Base-by-base conservation (phyloP, 2,797 vertebrate genomes). In the Pristis pectinata region DNA sequence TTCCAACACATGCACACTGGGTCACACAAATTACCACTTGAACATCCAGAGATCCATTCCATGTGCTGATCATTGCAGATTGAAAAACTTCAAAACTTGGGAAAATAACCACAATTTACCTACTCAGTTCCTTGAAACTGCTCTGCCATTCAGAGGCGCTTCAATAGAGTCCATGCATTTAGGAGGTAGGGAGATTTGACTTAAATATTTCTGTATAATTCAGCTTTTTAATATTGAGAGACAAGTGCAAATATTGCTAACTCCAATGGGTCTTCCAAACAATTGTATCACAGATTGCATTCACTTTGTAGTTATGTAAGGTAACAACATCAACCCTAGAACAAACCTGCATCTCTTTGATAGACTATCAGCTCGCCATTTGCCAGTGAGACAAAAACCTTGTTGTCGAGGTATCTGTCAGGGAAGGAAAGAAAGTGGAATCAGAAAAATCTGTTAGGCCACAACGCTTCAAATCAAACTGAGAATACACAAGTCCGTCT, bases 311-410 rank as follows among this genome's bases (percentile, higher is more conserved):
- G 15, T 74, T 93, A 53, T 34, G 0, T 34, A 30, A 74, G 17
- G 34, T 27, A 76, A 49, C 27, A 5, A 15, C 27, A 59, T 76
- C 22, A 27, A 19, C 44, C n/a, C 27, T 91, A 77, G 72, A 3
- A n/a, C 96, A 96, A 96, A 99, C 99, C 99, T 97, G 98, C 98
- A 97, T 99, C 99, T 96, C 99, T 98, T 96, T 99, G 99, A 96
- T 99, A 99, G 13, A 98, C 98, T 0, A 99, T 97, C 4, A 99
- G 98, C 70, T 99, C 99, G 87, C 99, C 99, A 0, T 98, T 99
- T 95, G 98, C 98, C 96, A 99, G 95, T 0, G 99, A 99, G 95
- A 99, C 99, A 94, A 99, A 99, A 85, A 99, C 99, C 96, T 99
- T 99, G 96, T 99, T 99, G 96, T 99, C 98, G 93, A 99, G 97